A percentile compares a stretch with the other conserved stretches of the same genome.
These are phyloP conservation scores for Crocuta crocuta DNA, from an alignment of 2,113 vertebrate genomes.

Conservation along the genomic window DNA sequence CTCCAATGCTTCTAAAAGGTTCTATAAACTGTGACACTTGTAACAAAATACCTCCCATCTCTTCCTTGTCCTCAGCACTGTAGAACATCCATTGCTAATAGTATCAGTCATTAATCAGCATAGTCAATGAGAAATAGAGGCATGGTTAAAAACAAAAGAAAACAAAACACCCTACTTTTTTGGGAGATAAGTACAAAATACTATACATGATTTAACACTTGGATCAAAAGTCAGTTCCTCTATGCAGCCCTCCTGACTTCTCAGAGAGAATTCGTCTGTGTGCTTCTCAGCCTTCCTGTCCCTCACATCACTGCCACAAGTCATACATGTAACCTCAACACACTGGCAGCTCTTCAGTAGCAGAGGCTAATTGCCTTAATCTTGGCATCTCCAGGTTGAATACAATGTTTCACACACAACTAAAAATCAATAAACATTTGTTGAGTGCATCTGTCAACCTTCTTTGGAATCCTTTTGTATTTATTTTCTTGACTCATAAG, in stretches of 20 bases:
- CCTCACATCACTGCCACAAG: neutral
- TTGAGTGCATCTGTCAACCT: conserved; percentile 2
- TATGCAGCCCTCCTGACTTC: neutral
- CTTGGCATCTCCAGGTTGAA: neutral
- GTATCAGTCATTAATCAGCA: neutral
- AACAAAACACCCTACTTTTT: neutral
- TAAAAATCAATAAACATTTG: conserved; percentile 60
- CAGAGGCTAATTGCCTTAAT: neutral
- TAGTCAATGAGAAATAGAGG: neutral
- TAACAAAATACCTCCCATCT: neutral
- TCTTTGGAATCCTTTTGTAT: conserved; percentile 15
- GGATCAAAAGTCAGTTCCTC: neutral
- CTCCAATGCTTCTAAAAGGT: neutral
- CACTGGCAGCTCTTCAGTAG: neutral
- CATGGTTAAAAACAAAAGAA: neutral
- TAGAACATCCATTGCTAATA: neutral
- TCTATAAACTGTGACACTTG: neutral
- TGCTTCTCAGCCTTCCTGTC: neutral
- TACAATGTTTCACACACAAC: neutral
- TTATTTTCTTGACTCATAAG: neutral
- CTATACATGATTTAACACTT: conserved; percentile 16
- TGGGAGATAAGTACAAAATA: neutral
- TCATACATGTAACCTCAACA: neutral
- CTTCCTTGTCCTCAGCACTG: neutral
- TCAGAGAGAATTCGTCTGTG: neutral